Percentiles rank a stretch among this genome's conserved stretches.
Conservation (phyloP, 2,113 vertebrate genomes). For the Cynocephalus volans region DNA sequence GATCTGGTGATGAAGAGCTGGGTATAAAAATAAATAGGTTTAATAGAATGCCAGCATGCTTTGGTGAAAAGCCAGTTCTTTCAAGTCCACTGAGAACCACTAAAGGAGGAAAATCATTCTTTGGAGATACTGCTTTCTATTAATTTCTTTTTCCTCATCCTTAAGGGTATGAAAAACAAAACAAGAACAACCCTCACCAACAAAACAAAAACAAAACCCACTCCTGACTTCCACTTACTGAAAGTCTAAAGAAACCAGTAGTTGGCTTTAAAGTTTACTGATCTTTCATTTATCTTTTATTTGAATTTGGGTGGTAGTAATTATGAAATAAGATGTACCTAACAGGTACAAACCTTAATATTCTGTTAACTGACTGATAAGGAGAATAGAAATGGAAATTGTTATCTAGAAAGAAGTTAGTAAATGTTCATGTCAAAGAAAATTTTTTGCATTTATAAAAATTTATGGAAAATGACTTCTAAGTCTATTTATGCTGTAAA, state of each 20-base stretch:
- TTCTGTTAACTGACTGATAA: neutral
- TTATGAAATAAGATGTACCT: constrained; percentile 35
- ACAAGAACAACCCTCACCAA: neutral
- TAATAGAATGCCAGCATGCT: neutral
- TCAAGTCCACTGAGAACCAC: neutral
- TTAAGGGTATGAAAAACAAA: constrained; percentile 36
- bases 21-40: constrained; percentile 66
- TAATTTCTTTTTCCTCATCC: constrained; percentile 9
- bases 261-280: neutral
- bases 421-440: constrained; percentile 30
- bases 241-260: constrained; percentile 17
- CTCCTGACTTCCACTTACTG: neutral
- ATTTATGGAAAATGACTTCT: constrained; percentile 49
- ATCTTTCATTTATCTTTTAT: neutral
- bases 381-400: constrained; percentile 21
- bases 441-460: constrained; percentile 22
- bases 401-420: constrained; percentile 4
- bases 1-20: constrained; percentile 97
- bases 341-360: neutral
- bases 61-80: neutral
- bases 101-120: neutral
- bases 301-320: constrained; percentile 1
- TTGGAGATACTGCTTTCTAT: neutral
- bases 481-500: constrained; percentile 37
- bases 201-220: neutral